Evolutionary conservation across 2,797 vertebrate species (phyloP).

Genomic region (Australoheros facetus): DNA sequence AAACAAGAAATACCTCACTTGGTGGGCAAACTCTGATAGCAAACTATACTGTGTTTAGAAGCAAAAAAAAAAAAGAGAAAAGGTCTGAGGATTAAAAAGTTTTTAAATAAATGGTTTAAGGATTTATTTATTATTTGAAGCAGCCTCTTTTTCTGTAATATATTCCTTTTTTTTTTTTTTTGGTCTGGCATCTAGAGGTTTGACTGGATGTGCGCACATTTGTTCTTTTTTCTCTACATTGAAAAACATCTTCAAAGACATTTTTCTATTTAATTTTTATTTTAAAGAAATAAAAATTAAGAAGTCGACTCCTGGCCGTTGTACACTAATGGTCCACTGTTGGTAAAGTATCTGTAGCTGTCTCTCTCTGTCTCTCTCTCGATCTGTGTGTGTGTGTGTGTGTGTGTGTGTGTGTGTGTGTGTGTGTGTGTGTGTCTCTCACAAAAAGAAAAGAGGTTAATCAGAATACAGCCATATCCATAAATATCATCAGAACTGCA

Average conservation of each 20-base stretch:
- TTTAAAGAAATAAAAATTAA: no score
- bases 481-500: neutral
- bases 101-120: no score
- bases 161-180: neutral
- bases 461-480: neutral
- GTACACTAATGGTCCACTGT: neutral
- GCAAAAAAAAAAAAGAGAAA: no score
- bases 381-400: no score
- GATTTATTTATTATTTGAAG: no score
- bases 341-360: neutral
- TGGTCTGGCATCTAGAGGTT: no score
- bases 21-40: rapidly evolving
- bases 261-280: neutral
- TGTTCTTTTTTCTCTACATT: neutral
- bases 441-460: neutral
- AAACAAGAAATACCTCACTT: neutral
- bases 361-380: neutral
- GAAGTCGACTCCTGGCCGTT: neutral
- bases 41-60: no score
- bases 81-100: no score
- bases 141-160: no score
- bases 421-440: no score
- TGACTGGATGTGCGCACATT: no score
- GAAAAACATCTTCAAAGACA: neutral
- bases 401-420: no score